phyloP scores from a whole-genome alignment of 1,140 invertebrate genomes.

The Anadara kagoshimensis region DNA sequence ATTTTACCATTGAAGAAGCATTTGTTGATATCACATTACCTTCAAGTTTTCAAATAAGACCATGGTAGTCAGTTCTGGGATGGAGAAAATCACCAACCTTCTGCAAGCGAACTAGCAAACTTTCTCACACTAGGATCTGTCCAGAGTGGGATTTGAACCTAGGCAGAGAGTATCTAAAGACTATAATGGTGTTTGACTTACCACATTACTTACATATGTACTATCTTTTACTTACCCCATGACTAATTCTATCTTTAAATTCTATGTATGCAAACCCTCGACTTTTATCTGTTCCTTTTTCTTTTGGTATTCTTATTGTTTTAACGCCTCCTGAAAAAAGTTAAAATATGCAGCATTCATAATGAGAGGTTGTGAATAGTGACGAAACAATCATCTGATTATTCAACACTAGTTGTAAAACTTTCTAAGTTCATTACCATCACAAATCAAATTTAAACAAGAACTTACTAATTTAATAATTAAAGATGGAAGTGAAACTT shows the following conservation, averaged over 20 bases:
- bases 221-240: slow-evolving; percentile 42
- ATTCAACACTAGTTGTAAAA: background rate
- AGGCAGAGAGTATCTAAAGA: too few species aligned
- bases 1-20: too few species aligned
- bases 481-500: background rate
- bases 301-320: slow-evolving; percentile 54
- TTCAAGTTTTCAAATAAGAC: too few species aligned
- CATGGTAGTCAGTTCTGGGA: too few species aligned
- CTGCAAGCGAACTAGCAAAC: too few species aligned
- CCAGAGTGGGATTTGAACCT: too few species aligned
- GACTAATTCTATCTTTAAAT: slow-evolving; percentile 55
- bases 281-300: slow-evolving; percentile 48
- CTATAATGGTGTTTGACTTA: too few species aligned
- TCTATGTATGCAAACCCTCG: slow-evolving; percentile 63
- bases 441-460: background rate
- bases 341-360: slow-evolving; percentile 1
- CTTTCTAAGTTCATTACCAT: too few species aligned
- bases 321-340: slow-evolving; percentile 52
- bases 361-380: background rate
- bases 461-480: background rate
- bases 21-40: too few species aligned
- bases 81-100: too few species aligned
- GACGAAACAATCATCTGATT: background rate
- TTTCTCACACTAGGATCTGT: too few species aligned
- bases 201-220: too few species aligned